phyloP scores from a whole-genome alignment of 2,113 vertebrate species.

The Pan troglodytes region NHGRI_mPanTro3-v2.1_pri NC_086015.1:39537501-39538000 shows the following conservation, averaged over 20 bases:
- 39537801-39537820: not conserved
- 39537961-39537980: not conserved
- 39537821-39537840: not conserved
- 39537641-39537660: not conserved
- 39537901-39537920: not conserved
- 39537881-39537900: not conserved
- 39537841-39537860: not conserved
- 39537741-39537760: not conserved
- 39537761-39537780: not conserved
- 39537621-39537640: not conserved
- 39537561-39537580: not conserved
- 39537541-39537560: not conserved
- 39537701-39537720: too few species aligned
- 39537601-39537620: not conserved
- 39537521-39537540: slow-evolving; percentile 22
- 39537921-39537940: not conserved
- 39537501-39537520: not conserved
- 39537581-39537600: not conserved
- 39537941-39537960: not conserved
- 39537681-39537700: not conserved
- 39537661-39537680: not conserved
- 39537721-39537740: not conserved
- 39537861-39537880: not conserved
- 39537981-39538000: not conserved
- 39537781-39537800: not conserved